These are phyloP conservation scores for Heliconius congener DNA, from an alignment of 1,140 invertebrate genomes.

Conservation along the genomic window DNA sequence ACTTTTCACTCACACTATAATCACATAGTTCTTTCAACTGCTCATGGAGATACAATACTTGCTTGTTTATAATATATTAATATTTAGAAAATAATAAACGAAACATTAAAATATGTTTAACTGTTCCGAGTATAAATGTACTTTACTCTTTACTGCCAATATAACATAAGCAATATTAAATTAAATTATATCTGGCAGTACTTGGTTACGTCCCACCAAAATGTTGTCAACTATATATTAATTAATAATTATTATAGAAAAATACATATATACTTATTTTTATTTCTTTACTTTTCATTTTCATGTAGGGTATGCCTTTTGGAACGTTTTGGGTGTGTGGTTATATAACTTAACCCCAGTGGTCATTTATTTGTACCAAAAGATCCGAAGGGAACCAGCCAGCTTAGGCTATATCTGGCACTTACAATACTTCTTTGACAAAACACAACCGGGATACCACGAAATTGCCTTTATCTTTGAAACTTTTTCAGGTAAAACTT, in stretches of 20 bases:
- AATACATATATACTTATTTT: background rate
- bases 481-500: slow-evolving; percentile 54
- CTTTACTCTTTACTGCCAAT: too few species aligned
- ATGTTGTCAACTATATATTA: background rate
- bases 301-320: slow-evolving; percentile 59
- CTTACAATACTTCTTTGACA: slow-evolving; percentile 66
- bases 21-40: background rate
- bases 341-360: slow-evolving; percentile 65
- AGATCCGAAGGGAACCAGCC: slow-evolving; percentile 45
- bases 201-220: background rate
- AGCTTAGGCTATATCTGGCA: slow-evolving; percentile 65
- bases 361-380: slow-evolving; percentile 53
- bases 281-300: background rate
- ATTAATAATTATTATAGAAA: background rate
- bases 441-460: slow-evolving; percentile 57
- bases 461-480: slow-evolving; percentile 60
- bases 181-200: too few species aligned
- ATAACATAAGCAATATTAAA: too few species aligned
- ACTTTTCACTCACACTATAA: background rate
- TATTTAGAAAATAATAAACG: too few species aligned
- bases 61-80: too few species aligned
- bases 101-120: too few species aligned
- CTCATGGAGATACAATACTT: too few species aligned
- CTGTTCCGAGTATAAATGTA: too few species aligned
- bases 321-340: slow-evolving; percentile 63